Evolutionary conservation across 2,888 invertebrate genomes (phyloP), one percentile per base, ranked within the genome.

Genomic region (Dascillus cervinus): DNA sequence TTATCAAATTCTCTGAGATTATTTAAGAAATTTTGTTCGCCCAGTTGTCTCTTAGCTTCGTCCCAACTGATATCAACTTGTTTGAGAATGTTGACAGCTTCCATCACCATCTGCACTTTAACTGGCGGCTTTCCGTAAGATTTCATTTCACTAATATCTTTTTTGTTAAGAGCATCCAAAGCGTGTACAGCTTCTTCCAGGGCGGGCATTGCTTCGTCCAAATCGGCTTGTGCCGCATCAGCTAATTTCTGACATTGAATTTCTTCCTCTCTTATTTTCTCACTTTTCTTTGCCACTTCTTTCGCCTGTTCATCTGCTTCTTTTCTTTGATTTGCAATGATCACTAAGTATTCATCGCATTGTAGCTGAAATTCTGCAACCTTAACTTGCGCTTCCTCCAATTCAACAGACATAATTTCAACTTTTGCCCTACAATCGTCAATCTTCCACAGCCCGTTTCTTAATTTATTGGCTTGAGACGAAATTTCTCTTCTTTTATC

Each of bases 41-140:
- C 87, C 10, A 92, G 72, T 49, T 89, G 83, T 14, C 83, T 74
- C 56, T 92, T 92, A 0, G 91, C 82, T 64, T 88, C 87, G 0
- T 78, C 75, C 91, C 92, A 94, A 0, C 81, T 82, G 2, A 90
- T 85, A 42, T 87, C 86, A 37, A 77, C 71, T 13, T 77, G 69
- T 55, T 75, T 72, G 11, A 92, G 62, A 51, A 90, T 88, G 70
- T 89, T 82, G 0, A 91, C 88, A 8, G 90, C 88, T 62, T 91
- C 89, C 77, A 91, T 73, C 1, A 87, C 86, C 74, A 86, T 86
- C 64, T 89, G 87, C 0, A 92, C 90, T 60, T 88, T 83, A 33
- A 75, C 70, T 2, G 91, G 91, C 1, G 92, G 92, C 37, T 83
- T 79, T 0, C 82, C 81, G 59, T 91, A 92, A 0, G 90, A 89